Evolutionary conservation across 2,888 invertebrate genomes (phyloP).

Genomic region (Cheilosia pagana): DNA sequence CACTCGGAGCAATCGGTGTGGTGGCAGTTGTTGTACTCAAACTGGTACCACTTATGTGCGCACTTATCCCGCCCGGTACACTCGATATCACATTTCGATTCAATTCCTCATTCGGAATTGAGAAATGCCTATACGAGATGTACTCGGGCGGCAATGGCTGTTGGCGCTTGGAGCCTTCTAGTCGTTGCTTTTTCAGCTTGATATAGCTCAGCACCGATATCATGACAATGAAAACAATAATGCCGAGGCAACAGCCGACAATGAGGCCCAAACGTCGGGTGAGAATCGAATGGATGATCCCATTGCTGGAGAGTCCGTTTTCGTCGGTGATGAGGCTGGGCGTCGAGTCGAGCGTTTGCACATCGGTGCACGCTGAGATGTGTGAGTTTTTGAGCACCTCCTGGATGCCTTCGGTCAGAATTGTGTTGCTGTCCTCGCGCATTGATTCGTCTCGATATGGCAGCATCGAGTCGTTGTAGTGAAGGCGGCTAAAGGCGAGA

Average conservation of each 20-base stretch:
- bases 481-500: conserved; percentile 81
- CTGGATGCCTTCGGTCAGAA: conserved; percentile 85
- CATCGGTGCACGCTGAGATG: conserved; percentile 90
- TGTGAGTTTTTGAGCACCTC: conserved; percentile 88
- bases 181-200: conserved; percentile 92
- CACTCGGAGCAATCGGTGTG: conserved; percentile 75
- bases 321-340: conserved; percentile 86
- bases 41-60: conserved; percentile 82
- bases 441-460: conserved; percentile 46
- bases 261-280: conserved; percentile 92
- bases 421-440: conserved; percentile 84
- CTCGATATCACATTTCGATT: conserved; percentile 79
- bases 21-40: conserved; percentile 80
- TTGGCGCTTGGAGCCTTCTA: conserved; percentile 88
- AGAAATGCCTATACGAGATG: conserved; percentile 90
- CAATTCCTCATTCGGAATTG: conserved; percentile 87
- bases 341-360: conserved; percentile 89
- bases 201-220: conserved; percentile 93
- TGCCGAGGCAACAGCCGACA: conserved; percentile 93
- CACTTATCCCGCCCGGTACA: conserved; percentile 83
- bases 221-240: conserved; percentile 92
- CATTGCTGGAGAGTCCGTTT: conserved; percentile 86
- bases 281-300: conserved; percentile 90
- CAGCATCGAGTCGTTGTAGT: conserved; percentile 80
- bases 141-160: conserved; percentile 91